Conservation (phyloP, 2,888 invertebrate genomes). For the Nephrotoma flavescens region DNA sequence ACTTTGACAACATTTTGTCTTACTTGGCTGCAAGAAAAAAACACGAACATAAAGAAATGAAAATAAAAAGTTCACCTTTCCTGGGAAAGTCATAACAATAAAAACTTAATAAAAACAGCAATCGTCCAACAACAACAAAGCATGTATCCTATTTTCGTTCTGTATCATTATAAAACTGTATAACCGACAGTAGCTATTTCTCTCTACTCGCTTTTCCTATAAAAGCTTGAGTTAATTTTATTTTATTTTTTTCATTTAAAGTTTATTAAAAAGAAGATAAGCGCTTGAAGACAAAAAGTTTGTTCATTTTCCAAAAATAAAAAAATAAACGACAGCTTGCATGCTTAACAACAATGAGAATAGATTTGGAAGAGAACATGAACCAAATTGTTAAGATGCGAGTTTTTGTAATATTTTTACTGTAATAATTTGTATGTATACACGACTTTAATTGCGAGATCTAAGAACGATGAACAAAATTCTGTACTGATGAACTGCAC, state of each 20-base stretch:
- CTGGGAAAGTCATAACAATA: neutral
- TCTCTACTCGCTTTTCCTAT: neutral
- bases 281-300: neutral
- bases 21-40: neutral
- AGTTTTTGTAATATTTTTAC: neutral
- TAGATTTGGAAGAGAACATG: neutral
- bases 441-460: too few species aligned
- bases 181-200: neutral
- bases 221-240: neutral
- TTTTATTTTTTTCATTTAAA: neutral
- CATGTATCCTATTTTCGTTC: neutral
- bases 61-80: neutral
- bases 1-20: neutral
- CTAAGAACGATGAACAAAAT: too few species aligned
- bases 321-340: neutral
- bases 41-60: neutral
- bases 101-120: neutral
- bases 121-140: neutral
- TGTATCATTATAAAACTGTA: neutral
- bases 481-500: too few species aligned
- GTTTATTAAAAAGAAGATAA: neutral
- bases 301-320: neutral
- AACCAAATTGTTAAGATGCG: neutral
- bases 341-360: neutral
- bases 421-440: too few species aligned